A percentile compares a stretch with the other conserved stretches of the same genome.
phyloP scores from a whole-genome alignment of 64 coral and sea anemone genomes.

The Acropora yongei region DNA sequence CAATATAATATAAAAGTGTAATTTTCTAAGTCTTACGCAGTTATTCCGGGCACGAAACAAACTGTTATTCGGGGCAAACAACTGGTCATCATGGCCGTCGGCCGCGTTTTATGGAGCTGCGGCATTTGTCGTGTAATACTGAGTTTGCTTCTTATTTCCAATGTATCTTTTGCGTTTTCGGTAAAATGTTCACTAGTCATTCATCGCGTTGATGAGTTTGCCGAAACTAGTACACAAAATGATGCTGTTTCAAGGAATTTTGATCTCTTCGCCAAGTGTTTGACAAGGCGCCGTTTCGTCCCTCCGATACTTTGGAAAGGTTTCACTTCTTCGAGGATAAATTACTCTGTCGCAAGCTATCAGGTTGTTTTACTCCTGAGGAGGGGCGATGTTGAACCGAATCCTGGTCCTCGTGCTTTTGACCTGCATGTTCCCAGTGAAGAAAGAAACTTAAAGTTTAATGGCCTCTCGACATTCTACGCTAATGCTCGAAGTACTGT shows the following conservation, averaged over 20 bases:
- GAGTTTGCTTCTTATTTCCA: slow-evolving; percentile 6
- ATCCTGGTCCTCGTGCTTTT: neutral
- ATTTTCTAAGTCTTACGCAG: no score
- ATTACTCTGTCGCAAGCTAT: neutral
- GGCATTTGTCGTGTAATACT: neutral
- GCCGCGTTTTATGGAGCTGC: neutral
- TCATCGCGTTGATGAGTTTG: neutral
- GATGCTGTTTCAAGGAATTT: slow-evolving; percentile 17
- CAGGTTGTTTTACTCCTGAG: neutral
- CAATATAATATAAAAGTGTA: no score
- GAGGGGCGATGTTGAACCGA: slow-evolving; percentile 1
- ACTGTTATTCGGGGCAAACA: no score
- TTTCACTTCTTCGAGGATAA: slow-evolving; percentile 26
- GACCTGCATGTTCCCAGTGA: neutral
- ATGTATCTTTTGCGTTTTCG: neutral
- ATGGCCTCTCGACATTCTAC: slow-evolving; percentile 14
- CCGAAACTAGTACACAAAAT: neutral
- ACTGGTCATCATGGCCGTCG: no score
- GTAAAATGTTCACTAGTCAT: neutral
- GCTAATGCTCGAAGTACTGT: slow-evolving; percentile 7
- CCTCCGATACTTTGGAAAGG: slow-evolving; percentile 3
- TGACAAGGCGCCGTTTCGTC: neutral
- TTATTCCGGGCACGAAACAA: no score
- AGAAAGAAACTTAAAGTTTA: neutral
- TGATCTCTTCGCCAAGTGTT: slow-evolving; percentile 19